A percentile compares a stretch with the other conserved stretches of the same genome.
Evolutionary conservation across 2,113 vertebrate genomes (phyloP).

Genomic region (Marmota monax): DNA sequence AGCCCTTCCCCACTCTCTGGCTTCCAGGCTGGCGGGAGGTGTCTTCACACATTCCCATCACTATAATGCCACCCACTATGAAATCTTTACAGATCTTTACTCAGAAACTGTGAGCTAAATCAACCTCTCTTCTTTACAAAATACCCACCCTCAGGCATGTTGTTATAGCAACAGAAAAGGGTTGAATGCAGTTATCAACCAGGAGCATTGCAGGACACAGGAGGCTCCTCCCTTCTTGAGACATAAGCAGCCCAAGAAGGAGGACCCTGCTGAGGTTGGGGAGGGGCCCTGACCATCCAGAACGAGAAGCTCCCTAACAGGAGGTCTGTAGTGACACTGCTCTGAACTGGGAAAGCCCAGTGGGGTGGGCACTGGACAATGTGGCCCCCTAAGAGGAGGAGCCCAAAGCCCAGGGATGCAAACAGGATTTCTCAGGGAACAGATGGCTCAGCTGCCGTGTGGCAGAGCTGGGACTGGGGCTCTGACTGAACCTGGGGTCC

Average conservation of each 20-base stretch:
- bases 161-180: background rate
- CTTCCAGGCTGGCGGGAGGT: background rate
- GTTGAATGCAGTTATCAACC: background rate
- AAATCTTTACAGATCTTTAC: background rate
- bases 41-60: background rate
- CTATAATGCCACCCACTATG: no score
- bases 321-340: fast-evolving
- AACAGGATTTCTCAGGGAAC: no score
- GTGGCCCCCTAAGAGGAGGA: no score
- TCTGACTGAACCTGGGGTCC: fast-evolving
- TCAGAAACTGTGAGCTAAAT: background rate
- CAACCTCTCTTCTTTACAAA: background rate
- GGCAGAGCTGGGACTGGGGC: background rate
- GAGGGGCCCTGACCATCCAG: background rate
- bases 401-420: no score
- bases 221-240: background rate
- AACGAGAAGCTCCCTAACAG: background rate
- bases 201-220: no score
- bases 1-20: background rate
- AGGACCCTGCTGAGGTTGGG: background rate
- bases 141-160: background rate
- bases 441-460: no score
- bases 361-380: no score
- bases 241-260: background rate
- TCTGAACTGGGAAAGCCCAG: background rate